Base-by-base conservation (phyloP, 2,113 vertebrate genomes). In the Pelvicachromis taeniatus region DNA sequence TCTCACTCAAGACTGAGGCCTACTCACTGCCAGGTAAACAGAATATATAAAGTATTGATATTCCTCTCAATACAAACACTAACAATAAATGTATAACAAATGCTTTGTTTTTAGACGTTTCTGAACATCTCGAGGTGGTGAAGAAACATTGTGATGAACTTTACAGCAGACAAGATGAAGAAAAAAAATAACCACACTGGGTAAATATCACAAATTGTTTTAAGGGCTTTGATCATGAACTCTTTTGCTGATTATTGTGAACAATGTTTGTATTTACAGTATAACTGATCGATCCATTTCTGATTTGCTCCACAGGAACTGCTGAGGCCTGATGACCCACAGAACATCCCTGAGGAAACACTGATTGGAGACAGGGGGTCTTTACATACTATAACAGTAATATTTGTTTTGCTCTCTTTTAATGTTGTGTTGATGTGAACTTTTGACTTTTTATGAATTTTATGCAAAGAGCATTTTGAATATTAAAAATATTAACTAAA, bases 1-100 rank as follows among this genome's bases (percentile, higher is more conserved):
- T 81, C 26, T 86, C 91, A 31, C 80, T 92, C 11, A 35, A 40
- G 21, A 83, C 29, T 7, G 77, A 77, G 42, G 53, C 33, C 5
- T 1, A 2, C 38, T 81, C 77, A 31, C 13, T 92, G 31, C 91
- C 87, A 91, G 91, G 91, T 92, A 80, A 84, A 14, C 40, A 33
- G 17, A 13, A 31, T 21, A 16, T 10, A 55, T n/a, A 38, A 31
- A 56, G 26, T 56, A 11, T 48, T 48, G 12, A 13, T 4, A 29
- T 0, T 56, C 23, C 4, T 56, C 7, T 56, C 55, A 56, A 56
- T 56, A 29, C 12, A 54, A 29, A 29, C 13, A 29, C 23, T 56
- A 56, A 26, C 55, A 14, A 7, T 56, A 56, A 29, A 16, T 9
- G 12, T 68, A 14, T 63, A 21, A 29, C 9, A 33, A n/a, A 31